phyloP scores from a whole-genome alignment of 2,888 invertebrate species.

The Caenorhabditis uteleia region DNA sequence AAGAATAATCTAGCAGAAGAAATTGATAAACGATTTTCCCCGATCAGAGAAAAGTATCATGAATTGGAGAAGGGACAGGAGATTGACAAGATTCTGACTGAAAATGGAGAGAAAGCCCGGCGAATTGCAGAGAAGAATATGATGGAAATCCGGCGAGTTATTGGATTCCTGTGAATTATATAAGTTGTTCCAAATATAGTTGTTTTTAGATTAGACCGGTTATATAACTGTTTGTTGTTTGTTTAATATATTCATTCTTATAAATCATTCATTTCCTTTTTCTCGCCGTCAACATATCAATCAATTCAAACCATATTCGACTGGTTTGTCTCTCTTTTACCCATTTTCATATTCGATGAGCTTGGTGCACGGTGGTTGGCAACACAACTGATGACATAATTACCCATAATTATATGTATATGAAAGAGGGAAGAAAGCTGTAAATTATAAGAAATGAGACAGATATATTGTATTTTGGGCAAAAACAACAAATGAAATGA shows the following conservation, averaged over 20 bases:
- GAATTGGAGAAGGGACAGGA: slow-evolving; percentile 24
- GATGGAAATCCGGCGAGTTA: slow-evolving; percentile 26
- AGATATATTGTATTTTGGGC: background rate
- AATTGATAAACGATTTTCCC: slow-evolving; percentile 30
- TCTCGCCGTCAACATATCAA: no score
- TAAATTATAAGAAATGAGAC: background rate
- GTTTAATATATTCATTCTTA: background rate
- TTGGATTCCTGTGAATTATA: slow-evolving; percentile 36
- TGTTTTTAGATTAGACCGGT: slow-evolving; percentile 1
- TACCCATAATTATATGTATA: slow-evolving; percentile 4
- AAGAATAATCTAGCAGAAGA: slow-evolving; percentile 40
- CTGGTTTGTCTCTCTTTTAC: no score
- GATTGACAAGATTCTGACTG: slow-evolving; percentile 38
- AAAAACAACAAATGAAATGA: no score
- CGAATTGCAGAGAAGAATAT: slow-evolving; percentile 41
- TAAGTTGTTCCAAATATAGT: background rate
- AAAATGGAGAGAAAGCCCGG: slow-evolving; percentile 37
- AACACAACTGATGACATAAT: slow-evolving; percentile 23
- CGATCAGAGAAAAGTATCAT: slow-evolving; percentile 32
- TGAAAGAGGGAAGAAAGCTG: background rate
- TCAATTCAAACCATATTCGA: no score
- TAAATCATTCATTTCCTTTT: background rate
- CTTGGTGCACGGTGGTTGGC: background rate
- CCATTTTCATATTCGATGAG: no score
- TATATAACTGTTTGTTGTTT: background rate